These are phyloP conservation scores for Drosophila tropicalis DNA, from an alignment of 1,140 invertebrate genomes.

Conservation along the genomic window DNA sequence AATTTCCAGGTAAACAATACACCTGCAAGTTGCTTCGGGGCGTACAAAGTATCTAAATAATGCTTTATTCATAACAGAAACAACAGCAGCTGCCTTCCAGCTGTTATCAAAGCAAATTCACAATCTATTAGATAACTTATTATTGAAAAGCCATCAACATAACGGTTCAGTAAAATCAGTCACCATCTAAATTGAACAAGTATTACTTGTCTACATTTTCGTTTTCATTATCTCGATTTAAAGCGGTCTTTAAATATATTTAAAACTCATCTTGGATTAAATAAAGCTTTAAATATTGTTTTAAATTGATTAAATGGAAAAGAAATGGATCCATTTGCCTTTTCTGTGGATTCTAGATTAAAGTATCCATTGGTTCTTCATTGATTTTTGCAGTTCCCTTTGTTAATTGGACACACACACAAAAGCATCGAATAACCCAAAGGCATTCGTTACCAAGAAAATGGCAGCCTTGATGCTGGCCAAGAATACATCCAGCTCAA, in stretches of 20 bases:
- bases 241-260: not conserved
- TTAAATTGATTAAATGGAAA: too few relatives aligned
- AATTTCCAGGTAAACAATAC: conserved; percentile 50
- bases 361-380: not conserved
- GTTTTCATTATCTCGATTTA: conserved; percentile 9
- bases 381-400: conserved; percentile 3
- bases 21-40: not conserved
- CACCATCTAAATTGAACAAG: conserved; percentile 22
- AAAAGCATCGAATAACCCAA: conserved; percentile 2
- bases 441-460: conserved; percentile 7
- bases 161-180: too few relatives aligned
- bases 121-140: conserved; percentile 62
- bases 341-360: not conserved
- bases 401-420: conserved; percentile 32
- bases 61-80: conserved; percentile 45
- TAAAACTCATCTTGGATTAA: too few relatives aligned
- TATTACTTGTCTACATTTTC: too few relatives aligned
- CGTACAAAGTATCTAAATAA: conserved; percentile 34
- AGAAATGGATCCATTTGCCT: too few relatives aligned
- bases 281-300: too few relatives aligned
- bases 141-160: conserved; percentile 49
- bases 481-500: conserved; percentile 35
- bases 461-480: conserved; percentile 65
- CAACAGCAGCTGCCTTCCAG: conserved; percentile 48
- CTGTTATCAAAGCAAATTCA: conserved; percentile 43